Evolutionary conservation across 2,888 invertebrate genomes (phyloP).

Genomic region (Sinopyrophorus schimmeli): DNA sequence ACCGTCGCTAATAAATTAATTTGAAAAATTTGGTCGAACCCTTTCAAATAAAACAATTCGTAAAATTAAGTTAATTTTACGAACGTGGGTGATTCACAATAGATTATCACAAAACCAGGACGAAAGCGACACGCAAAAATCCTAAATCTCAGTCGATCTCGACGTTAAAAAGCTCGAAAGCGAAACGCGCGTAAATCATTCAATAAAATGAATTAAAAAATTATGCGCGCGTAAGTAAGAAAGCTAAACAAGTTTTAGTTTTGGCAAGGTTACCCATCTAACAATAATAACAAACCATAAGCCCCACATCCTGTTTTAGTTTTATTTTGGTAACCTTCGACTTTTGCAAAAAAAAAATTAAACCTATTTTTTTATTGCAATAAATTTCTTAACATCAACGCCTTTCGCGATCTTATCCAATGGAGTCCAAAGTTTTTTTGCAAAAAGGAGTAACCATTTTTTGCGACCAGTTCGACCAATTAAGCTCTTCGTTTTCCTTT

Average conservation of each 20-base stretch:
- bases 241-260: conserved; percentile 18
- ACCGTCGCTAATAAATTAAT: no score
- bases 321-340: conserved; percentile 30
- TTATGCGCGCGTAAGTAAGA: conserved; percentile 8
- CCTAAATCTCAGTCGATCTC: no score
- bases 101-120: no score
- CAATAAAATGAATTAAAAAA: conserved; percentile 4
- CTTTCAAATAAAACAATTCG: no score
- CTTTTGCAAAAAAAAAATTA: conserved; percentile 17
- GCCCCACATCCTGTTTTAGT: conserved; percentile 33
- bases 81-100: no score
- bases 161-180: no score
- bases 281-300: conserved; percentile 36
- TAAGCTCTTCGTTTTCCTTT: conserved; percentile 32
- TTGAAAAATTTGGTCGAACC: no score
- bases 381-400: conserved; percentile 28
- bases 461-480: conserved; percentile 36
- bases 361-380: conserved; percentile 22
- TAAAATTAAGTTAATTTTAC: no score
- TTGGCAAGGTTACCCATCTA: conserved; percentile 34
- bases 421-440: conserved; percentile 24
- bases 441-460: conserved; percentile 38
- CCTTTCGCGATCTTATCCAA: conserved; percentile 35
- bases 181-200: conserved; percentile 11
- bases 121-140: no score